Conservation (phyloP, 2,797 vertebrate genomes). For the Enteromius thamalakanensis region DNA sequence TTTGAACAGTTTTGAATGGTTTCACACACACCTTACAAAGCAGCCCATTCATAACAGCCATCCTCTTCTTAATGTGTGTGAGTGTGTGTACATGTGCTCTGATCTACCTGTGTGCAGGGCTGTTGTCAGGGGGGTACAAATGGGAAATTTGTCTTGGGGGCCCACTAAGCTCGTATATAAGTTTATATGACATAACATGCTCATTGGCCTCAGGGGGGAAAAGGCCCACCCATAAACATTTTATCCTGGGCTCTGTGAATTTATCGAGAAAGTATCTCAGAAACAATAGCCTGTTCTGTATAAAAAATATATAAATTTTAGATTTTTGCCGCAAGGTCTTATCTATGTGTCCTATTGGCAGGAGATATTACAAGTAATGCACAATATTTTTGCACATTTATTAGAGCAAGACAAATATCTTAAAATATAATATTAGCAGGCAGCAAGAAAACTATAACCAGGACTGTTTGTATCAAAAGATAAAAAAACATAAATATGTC, state of each 20-base stretch:
- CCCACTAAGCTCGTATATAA: neutral
- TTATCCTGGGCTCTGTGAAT: neutral
- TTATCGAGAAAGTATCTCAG: neutral
- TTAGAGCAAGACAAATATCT: neutral
- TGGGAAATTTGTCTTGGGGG: neutral
- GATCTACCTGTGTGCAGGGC: conserved; percentile 6
- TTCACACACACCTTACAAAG: conserved; percentile 35
- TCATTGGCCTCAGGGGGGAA: neutral
- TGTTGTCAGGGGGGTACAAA: neutral
- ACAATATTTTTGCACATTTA: neutral
- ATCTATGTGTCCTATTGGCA: neutral
- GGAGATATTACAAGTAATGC: conserved; percentile 1
- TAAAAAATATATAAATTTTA: neutral
- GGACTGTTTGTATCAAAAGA: neutral
- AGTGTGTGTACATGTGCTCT: conserved; percentile 1
- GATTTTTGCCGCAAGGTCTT: neutral
- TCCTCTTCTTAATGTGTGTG: conserved; percentile 21
- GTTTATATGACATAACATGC: neutral
- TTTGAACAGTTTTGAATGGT: conserved; percentile 38
- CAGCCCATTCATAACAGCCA: conserved; percentile 24
- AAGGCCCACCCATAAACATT: neutral
- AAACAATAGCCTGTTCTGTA: neutral
- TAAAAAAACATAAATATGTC: neutral
- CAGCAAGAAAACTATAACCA: neutral
- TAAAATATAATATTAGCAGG: conserved; percentile 14